phyloP scores from a whole-genome alignment of 1,140 invertebrate genomes.

The Calephelis virginiensis region DNA sequence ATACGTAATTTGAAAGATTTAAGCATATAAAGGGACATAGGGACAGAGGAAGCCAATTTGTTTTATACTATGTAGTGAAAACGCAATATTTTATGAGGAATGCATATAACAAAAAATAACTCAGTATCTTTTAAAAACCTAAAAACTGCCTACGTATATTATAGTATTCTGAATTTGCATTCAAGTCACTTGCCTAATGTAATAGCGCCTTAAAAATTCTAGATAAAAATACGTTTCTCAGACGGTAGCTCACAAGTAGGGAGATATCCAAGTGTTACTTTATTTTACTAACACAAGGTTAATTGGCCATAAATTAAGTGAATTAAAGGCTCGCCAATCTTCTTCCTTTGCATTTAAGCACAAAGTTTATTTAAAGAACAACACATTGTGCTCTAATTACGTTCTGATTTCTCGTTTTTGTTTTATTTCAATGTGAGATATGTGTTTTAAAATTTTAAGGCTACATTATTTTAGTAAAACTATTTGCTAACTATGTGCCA shows the following conservation, averaged over 20 bases:
- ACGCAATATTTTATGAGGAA: no score
- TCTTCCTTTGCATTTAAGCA: constrained; percentile 49
- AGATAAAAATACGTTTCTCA: constrained; percentile 25
- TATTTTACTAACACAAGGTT: constrained; percentile 68
- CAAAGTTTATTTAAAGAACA: constrained; percentile 63
- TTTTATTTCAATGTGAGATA: constrained; percentile 31
- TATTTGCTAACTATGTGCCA: no score
- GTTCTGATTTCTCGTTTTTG: constrained; percentile 41
- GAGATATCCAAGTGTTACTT: constrained; percentile 55
- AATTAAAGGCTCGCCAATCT: constrained; percentile 60
- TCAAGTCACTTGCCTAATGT: background rate
- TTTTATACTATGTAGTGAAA: no score
- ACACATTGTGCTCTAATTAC: constrained; percentile 62
- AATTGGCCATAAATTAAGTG: constrained; percentile 73
- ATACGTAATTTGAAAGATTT: no score
- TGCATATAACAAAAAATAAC: no score
- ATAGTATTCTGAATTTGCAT: no score
- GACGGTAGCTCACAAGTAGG: constrained; percentile 37
- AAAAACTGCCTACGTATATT: no score
- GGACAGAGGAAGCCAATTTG: no score
- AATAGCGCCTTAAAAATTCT: constrained; percentile 5
- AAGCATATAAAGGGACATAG: no score
- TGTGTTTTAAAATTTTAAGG: background rate
- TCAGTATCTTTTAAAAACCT: no score
- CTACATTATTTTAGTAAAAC: no score